Base-by-base conservation (phyloP, 2,113 vertebrate genomes). In the Delphinus delphis region DNA sequence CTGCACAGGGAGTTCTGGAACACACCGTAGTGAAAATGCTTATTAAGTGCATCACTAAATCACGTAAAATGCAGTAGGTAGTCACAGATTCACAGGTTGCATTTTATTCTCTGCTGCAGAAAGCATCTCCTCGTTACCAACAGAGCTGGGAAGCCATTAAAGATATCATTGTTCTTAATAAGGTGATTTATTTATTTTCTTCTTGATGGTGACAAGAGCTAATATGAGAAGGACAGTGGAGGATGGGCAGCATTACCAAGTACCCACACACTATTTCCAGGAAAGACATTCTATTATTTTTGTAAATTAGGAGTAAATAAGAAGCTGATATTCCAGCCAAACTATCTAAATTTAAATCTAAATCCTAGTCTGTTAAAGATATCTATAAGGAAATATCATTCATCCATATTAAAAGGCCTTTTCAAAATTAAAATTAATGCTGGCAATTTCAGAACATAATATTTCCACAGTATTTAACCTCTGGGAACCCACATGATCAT, bases 371-470 rank as follows among this genome's bases (percentile, higher is more conserved):
- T 97, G 18, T 95, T 96, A 81, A 77, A 36, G 33, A 74, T 25
- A 5, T 38, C 33, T 89, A 36, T 55, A 83, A 88, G 91, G 26
- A 96, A 86, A 95, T 89, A 31, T 90, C 14, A 71, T 60, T 87
- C 28, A 70, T 13, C 13, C n/a, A 38, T 92, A 68, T 95, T 74
- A 68, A 87, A 96, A 95, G 38, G 38, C 2, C 13, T 92, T 89
- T 97, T 93, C 60, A 95, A 80, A n/a, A 94, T 90, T 88, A 84
- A 97, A 87, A 97, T 79, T 17, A 86, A 93, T 79, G 11, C 60
- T 93, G 41, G 25, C 5, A 67, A 92, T 93, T 94, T 77, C 81
- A 21, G 17, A 93, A 83, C 80, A 87, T 41, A 70, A 31, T 74
- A 95, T 92, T 70, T 79, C 31, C 31, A 96, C 23, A 53, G 55